phyloP scores from a whole-genome alignment of 1,140 invertebrate species.

The Mercenaria mercenaria region DNA sequence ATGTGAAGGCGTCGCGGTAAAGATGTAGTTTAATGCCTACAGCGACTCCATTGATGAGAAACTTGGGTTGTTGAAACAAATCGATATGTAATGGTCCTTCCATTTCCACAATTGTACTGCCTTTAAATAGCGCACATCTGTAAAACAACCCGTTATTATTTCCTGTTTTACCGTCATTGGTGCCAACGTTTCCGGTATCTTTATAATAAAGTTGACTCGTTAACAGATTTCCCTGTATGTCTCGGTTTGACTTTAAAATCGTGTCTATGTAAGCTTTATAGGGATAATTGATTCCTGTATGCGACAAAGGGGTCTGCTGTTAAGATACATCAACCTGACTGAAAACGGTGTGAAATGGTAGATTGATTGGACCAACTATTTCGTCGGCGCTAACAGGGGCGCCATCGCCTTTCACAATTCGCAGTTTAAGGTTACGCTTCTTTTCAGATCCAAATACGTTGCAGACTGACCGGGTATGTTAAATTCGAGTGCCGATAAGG shows the following conservation, averaged over 20 bases:
- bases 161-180: slow-evolving; percentile 32
- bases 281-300: slow-evolving; percentile 56
- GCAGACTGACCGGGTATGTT: slow-evolving; percentile 20
- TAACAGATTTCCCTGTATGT: not conserved
- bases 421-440: slow-evolving; percentile 41
- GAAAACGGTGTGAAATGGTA: slow-evolving; percentile 48
- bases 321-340: slow-evolving; percentile 27
- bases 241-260: slow-evolving; percentile 8
- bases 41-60: not conserved
- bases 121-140: slow-evolving; percentile 3
- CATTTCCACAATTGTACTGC: slow-evolving; percentile 47
- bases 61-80: slow-evolving; percentile 53
- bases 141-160: slow-evolving; percentile 6
- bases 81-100: slow-evolving; percentile 55
- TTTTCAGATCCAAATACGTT: slow-evolving; percentile 49
- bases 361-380: slow-evolving; percentile 15
- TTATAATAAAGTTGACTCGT: slow-evolving; percentile 43
- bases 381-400: not conserved
- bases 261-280: slow-evolving; percentile 69
- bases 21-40: not conserved
- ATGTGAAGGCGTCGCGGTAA: not conserved
- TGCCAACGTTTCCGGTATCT: slow-evolving; percentile 32
- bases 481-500: slow-evolving; percentile 30
- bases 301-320: slow-evolving; percentile 48
- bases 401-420: slow-evolving; percentile 23